Evolutionary conservation across 1,140 invertebrate species (phyloP), one percentile per base, ranked within the genome.

Genomic region (Aphaenogaster floridana): DNA sequence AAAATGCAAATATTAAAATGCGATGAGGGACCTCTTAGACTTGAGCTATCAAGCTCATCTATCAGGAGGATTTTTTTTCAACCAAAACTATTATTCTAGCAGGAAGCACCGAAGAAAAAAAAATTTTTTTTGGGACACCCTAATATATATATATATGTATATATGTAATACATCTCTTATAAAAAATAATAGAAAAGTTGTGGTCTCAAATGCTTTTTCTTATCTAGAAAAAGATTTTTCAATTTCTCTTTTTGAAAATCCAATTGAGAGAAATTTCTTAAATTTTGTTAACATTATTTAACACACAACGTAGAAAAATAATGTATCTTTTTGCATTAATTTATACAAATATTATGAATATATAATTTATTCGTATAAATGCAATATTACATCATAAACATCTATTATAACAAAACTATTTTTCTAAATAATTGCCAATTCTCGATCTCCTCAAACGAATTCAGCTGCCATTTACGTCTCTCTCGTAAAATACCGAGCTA

Each of bases 401-500:
- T 74, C 1, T 36, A 4, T 9, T 21, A 17, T 2, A 52, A 52
- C 15, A 21, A 36, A 45, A 77, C 0, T 17, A 17, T 61, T 50
- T 50, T 52, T 34, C 3, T 11, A 64, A 48, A 78, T 8, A 63
- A 45, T 17, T 17, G 9, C 17, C 57, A 28, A 34, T 78, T 63
- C 17, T 39, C 72, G 36, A 57, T 6, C n/a, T 1, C 6, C 21
- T 45, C 39, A n/a, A 64, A 63, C 28, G 6, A 78, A 13, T 64
- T 78, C 17, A 57, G 3, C 9, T 42, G 15, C 9, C 48, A 42
- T n/a, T 63, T 71, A 28, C 28, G 2, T 15, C 4, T n/a, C 13
- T 17, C 54, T 64, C 34, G 69, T 76, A 76, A 84, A 84, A 68
- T 76, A 36, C 9, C 78, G 13, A 48, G 50, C 13, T 71, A 71